phyloP scores from a whole-genome alignment of 2,113 vertebrate species.

The Macrotis lagotis region DNA sequence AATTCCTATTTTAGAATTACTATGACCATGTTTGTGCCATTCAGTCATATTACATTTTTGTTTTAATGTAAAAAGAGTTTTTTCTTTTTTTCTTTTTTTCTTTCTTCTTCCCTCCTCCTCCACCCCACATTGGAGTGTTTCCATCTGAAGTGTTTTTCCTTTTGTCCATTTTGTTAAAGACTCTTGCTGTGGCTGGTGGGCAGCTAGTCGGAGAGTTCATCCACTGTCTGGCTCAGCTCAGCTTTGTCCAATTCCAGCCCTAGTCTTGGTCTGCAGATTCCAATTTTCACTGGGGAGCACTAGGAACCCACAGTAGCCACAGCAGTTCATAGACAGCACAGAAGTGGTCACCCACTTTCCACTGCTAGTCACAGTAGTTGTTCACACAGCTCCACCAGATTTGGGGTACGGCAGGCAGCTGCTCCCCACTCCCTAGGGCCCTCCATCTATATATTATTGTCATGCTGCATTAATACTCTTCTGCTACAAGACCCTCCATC shows the following conservation, averaged over 20 bases:
- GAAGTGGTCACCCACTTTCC: background rate
- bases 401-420: background rate
- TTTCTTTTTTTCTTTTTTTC: background rate
- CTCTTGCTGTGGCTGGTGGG: background rate
- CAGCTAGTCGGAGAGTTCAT: background rate
- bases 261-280: background rate
- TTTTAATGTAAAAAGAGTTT: background rate
- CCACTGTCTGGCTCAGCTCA: background rate
- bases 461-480: background rate
- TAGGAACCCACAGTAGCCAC: background rate
- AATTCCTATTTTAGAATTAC: background rate
- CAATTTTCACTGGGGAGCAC: background rate
- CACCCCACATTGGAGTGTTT: too few relatives aligned
- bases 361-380: background rate
- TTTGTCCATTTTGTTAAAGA: background rate
- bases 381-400: background rate
- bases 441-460: background rate
- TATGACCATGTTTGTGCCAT: background rate
- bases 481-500: background rate
- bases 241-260: background rate
- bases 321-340: background rate
- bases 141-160: background rate
- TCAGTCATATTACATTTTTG: background rate
- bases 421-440: background rate
- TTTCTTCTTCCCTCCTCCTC: background rate